Conservation (phyloP, 2,797 vertebrate genomes). For the Silurus aristotelis region DNA sequence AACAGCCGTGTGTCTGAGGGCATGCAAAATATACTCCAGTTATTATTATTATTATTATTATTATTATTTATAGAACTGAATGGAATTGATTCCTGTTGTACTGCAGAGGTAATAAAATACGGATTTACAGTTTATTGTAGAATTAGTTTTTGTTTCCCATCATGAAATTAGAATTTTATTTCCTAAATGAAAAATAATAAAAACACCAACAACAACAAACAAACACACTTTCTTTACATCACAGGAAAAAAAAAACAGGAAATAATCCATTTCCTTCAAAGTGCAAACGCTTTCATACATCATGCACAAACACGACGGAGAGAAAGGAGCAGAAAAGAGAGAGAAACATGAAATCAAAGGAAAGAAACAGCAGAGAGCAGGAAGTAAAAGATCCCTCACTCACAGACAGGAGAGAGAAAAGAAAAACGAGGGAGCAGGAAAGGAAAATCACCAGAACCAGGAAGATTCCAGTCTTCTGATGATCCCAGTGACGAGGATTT, state of each 20-base stretch:
- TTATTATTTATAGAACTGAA: too few relatives aligned
- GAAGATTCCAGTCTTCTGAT: neutral
- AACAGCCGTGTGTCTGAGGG: too few relatives aligned
- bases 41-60: too few relatives aligned
- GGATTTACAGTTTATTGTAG: too few relatives aligned
- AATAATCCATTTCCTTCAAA: neutral
- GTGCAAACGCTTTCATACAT: conserved; percentile 21
- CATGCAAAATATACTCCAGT: too few relatives aligned
- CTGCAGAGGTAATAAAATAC: too few relatives aligned
- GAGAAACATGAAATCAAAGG: neutral
- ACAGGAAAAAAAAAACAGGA: neutral
- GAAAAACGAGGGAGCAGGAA: too few relatives aligned
- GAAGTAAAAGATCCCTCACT: neutral
- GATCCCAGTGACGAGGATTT: neutral
- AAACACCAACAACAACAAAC: neutral
- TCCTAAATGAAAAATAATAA: neutral
- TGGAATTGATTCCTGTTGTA: too few relatives aligned
- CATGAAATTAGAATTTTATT: too few relatives aligned
- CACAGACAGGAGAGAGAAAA: neutral
- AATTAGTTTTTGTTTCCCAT: too few relatives aligned
- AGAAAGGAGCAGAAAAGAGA: neutral
- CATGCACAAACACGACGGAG: conserved; percentile 14
- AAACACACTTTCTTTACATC: neutral
- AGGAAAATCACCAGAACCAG: neutral
- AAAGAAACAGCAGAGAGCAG: neutral